Conservation (phyloP, 2,888 invertebrate species). For the Uloborus plumipes region DNA sequence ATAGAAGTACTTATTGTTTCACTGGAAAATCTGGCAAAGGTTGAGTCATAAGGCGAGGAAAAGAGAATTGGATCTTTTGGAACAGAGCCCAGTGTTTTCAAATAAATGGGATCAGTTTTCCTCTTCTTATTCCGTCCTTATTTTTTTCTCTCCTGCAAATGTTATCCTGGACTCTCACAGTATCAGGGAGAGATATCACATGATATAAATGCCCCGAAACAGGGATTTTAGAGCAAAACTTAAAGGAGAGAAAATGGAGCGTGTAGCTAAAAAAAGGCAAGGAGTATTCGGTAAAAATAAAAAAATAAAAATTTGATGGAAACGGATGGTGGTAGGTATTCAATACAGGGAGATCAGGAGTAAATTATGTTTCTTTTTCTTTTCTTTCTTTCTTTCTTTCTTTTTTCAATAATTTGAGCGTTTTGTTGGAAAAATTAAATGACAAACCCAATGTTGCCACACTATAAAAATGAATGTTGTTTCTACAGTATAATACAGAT, state of each 20-base stretch:
- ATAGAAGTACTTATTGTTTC: too few relatives aligned
- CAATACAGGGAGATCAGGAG: too few relatives aligned
- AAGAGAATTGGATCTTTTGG: constrained; percentile 41
- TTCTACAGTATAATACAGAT: too few relatives aligned
- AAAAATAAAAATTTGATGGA: background rate
- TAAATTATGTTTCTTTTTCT: too few relatives aligned
- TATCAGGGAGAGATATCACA: too few relatives aligned
- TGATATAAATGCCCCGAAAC: background rate
- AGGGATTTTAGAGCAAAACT: constrained; percentile 25
- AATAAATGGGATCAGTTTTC: constrained; percentile 37
- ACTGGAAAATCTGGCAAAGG: too few relatives aligned
- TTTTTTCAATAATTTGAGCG: too few relatives aligned
- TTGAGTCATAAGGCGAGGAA: background rate
- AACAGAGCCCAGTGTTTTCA: constrained; percentile 45
- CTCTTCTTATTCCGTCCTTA: constrained; percentile 2
- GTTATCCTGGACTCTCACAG: background rate
- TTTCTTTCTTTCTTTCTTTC: too few relatives aligned
- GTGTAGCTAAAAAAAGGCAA: constrained; percentile 19
- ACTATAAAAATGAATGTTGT: too few relatives aligned
- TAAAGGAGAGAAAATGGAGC: constrained; percentile 34
- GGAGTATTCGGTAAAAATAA: background rate
- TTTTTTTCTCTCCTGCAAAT: constrained; percentile 16
- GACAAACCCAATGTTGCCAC: too few relatives aligned
- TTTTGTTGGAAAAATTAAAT: too few relatives aligned
- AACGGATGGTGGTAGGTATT: constrained; percentile 19